phyloP scores from a whole-genome alignment of 2,888 invertebrate species.

The Flabesymbios commensalis region DNA sequence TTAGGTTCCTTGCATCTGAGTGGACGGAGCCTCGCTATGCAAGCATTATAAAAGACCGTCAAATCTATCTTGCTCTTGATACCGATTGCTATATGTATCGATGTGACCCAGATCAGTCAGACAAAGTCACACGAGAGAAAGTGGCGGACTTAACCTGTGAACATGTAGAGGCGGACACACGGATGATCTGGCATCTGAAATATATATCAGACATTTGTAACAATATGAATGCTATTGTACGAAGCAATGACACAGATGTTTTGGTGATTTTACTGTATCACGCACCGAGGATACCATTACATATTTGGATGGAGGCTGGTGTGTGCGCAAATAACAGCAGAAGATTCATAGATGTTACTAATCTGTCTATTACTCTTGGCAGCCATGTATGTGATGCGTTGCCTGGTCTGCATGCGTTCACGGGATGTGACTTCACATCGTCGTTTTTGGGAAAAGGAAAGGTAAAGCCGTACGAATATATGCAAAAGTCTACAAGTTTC shows the following conservation, averaged over 20 bases:
- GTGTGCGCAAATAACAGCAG: neutral
- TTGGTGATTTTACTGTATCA: neutral
- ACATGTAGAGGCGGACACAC: slow-evolving; percentile 17
- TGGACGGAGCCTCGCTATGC: neutral
- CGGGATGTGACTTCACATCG: neutral
- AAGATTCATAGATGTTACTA: neutral
- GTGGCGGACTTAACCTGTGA: neutral
- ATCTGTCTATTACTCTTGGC: neutral
- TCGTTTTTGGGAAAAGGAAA: neutral
- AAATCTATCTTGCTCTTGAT: neutral
- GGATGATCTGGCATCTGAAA: slow-evolving; percentile 3
- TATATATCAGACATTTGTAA: too few species aligned
- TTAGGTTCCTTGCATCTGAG: neutral
- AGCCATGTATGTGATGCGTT: neutral
- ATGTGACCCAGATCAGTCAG: neutral
- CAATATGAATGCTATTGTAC: too few species aligned
- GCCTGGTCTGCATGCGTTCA: neutral
- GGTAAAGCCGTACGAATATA: neutral
- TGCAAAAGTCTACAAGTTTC: too few species aligned
- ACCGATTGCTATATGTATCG: neutral
- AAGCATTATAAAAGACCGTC: neutral
- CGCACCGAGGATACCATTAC: neutral
- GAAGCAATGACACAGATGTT: neutral
- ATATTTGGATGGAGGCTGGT: neutral
- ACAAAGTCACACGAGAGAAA: neutral